Evolutionary conservation across 2,888 invertebrate species (phyloP).

Genomic region (Nephrocerus scutellatus): DNA sequence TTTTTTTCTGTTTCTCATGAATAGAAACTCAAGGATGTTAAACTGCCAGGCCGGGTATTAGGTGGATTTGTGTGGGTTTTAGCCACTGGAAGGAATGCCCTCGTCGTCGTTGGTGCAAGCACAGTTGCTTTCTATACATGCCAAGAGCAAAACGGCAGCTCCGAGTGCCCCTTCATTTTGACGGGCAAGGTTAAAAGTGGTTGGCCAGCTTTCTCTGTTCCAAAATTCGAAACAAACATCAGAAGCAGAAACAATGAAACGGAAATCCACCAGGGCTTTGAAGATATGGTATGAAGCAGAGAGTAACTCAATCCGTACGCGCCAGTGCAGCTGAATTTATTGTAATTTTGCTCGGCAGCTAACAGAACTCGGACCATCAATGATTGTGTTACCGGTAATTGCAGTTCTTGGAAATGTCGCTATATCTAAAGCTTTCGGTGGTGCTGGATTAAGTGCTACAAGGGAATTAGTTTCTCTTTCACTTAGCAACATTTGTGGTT

Average conservation of each 20-base stretch:
- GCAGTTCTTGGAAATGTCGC: slow-evolving; percentile 90
- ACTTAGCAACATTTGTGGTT: slow-evolving; percentile 75
- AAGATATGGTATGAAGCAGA: slow-evolving; percentile 34
- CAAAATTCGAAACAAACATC: slow-evolving; percentile 62
- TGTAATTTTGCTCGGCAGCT: slow-evolving; percentile 46
- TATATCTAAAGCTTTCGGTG: slow-evolving; percentile 89
- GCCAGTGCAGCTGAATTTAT: background rate
- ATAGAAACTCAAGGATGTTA: slow-evolving; percentile 34
- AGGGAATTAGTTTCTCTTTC: slow-evolving; percentile 85
- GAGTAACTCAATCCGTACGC: background rate
- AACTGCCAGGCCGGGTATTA: slow-evolving; percentile 32
- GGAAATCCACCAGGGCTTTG: slow-evolving; percentile 31
- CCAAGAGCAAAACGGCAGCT: slow-evolving; percentile 17
- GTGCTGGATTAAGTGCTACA: slow-evolving; percentile 77
- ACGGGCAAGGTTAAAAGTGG: slow-evolving; percentile 66
- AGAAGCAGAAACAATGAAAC: slow-evolving; percentile 35
- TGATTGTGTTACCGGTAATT: slow-evolving; percentile 80
- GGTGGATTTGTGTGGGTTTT: slow-evolving; percentile 66
- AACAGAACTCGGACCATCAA: slow-evolving; percentile 74
- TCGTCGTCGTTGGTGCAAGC: slow-evolving; percentile 60
- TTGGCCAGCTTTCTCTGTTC: slow-evolving; percentile 60
- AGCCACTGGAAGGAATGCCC: slow-evolving; percentile 76
- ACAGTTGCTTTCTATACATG: slow-evolving; percentile 61
- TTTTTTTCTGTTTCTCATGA: background rate
- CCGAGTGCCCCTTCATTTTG: slow-evolving; percentile 65